Percentiles rank a stretch among this genome's conserved stretches.
These are phyloP conservation scores for Australoheros scitulus DNA, from an alignment of 2,113 vertebrate genomes.

Conservation along the genomic window DNA sequence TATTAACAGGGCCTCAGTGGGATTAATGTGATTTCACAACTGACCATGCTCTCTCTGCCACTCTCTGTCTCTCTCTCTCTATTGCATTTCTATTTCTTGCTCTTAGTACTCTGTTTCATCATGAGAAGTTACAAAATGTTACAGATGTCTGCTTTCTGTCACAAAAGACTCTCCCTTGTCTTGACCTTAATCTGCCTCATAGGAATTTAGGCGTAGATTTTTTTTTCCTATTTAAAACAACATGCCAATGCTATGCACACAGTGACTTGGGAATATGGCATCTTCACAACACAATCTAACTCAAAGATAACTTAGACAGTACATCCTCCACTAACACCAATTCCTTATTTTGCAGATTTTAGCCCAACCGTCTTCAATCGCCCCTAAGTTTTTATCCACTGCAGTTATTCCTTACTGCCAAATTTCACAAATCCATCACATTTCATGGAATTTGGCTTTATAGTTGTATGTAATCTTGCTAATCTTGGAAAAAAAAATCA, in stretches of 20 bases:
- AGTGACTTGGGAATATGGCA: not conserved
- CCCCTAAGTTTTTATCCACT: accelerated
- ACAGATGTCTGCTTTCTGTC: constrained; percentile 15
- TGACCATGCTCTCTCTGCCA: constrained; percentile 12
- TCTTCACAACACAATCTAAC: not conserved
- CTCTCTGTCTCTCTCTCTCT: not conserved
- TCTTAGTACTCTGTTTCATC: constrained; percentile 16
- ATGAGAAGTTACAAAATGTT: not conserved
- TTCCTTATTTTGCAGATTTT: not conserved
- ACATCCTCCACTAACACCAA: not conserved
- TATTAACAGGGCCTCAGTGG: constrained; percentile 53
- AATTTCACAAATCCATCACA: not conserved
- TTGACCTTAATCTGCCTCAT: not conserved
- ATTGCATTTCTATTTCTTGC: not conserved
- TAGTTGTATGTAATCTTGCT: not conserved
- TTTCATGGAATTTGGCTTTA: not conserved
- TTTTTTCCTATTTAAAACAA: not conserved
- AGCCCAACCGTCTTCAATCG: accelerated
- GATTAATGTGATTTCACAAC: constrained; percentile 44
- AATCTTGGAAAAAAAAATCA: accelerated
- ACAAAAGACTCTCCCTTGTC: not conserved
- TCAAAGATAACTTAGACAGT: not conserved
- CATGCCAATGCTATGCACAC: not conserved
- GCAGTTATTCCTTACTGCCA: accelerated
- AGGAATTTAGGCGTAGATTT: not conserved